Evolutionary conservation across 2,797 vertebrate species (phyloP), one percentile per base, ranked within the genome.

Genomic region (Chiloscyllium punctatum): DNA sequence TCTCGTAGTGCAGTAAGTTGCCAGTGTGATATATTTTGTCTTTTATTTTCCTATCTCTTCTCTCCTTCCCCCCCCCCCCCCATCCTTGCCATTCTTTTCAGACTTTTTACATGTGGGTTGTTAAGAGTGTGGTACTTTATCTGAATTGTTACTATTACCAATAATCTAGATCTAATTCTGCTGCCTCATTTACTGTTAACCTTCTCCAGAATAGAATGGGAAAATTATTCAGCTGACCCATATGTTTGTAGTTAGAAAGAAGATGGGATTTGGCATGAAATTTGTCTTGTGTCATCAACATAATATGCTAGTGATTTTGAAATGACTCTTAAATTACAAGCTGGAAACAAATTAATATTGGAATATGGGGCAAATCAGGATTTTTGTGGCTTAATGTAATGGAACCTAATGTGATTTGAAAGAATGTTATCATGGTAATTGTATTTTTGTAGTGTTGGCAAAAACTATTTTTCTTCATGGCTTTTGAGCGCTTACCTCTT

Each of bases 281-380:
- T 57, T 91, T 94, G 94, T 51, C 92, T 94, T 51, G 27, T n/a
- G 68, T 94, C 69, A 94, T 94, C 66, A 69, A 7, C 42, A 94
- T 71, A 94, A 94, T 72, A 94, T 94, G 42, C 42, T 94, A 1
- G 42, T 94, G 25, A 94, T 72, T 48, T 72, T 94, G 69, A 94
- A 94, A 30, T 69, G 9, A 94, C 23, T 69, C 92, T 91, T 91
- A 16, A 69, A 71, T 94, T 94, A 72, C 37, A 94, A 48, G 42
- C 68, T 94, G 92, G 18, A 71, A 51, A 42, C 51, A 72, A 48
- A 48, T 72, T 94, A 48, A 72, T 72, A 71, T 30, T 94, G 25
- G 71, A 69, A 66, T 94, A 71, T 51, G 74, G 94, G 37, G 13
- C 68, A 51, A 53, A 51, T 71, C 48, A 74, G 94, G 15, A 48